phyloP scores from a whole-genome alignment of 2,113 vertebrate species.

The Labrus mixtus region DNA sequence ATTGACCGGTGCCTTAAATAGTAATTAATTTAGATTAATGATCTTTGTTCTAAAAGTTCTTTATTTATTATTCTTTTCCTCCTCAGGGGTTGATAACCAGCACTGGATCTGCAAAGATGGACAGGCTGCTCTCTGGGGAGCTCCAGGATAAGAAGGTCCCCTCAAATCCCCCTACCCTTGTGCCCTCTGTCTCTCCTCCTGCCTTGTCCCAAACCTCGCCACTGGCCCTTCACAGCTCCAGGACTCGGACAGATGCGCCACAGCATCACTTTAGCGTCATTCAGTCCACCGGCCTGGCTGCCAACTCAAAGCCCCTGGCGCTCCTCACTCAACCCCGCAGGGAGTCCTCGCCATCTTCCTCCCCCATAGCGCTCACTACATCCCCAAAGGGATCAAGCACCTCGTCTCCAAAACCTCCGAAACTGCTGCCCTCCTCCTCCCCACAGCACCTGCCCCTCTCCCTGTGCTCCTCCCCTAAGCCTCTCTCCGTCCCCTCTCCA shows the following conservation, averaged over 20 bases:
- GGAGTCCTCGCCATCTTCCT: constrained; percentile 84
- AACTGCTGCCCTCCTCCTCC: constrained; percentile 77
- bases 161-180: constrained; percentile 87
- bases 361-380: constrained; percentile 75
- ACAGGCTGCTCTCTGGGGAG: constrained; percentile 85
- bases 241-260: constrained; percentile 90
- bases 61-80: constrained; percentile 15
- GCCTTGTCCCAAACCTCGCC: constrained; percentile 91
- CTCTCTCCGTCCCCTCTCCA: constrained; percentile 81
- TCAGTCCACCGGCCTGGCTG: constrained; percentile 95
- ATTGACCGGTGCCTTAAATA: constrained; percentile 5
- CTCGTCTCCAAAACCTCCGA: constrained; percentile 87
- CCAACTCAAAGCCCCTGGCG: constrained; percentile 91
- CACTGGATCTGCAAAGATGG: constrained; percentile 85
- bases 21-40: constrained; percentile 30
- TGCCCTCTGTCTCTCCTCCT: constrained; percentile 88
- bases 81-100: constrained; percentile 88
- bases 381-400: constrained; percentile 71
- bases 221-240: constrained; percentile 91
- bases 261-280: constrained; percentile 98
- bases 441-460: constrained; percentile 82
- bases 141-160: constrained; percentile 87
- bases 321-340: constrained; percentile 91
- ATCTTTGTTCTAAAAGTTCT: constrained; percentile 27
- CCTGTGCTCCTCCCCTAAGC: constrained; percentile 83